Conservation (phyloP, 2,888 invertebrate genomes). For the Pammene aurita region DNA sequence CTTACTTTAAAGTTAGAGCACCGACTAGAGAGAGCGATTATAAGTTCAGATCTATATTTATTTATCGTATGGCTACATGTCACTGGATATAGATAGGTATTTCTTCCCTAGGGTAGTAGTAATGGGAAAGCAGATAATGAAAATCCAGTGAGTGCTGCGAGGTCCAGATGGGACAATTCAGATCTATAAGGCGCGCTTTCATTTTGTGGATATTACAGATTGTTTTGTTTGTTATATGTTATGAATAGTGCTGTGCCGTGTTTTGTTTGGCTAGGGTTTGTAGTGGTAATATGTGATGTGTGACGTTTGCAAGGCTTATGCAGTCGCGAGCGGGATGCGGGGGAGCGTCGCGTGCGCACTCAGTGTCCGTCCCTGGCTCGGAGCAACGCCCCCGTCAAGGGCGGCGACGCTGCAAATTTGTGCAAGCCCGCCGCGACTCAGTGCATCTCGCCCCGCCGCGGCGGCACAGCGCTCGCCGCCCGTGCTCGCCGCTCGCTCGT, state of each 20-base stretch:
- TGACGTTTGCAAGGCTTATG: conserved; percentile 47
- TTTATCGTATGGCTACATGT: too few species aligned
- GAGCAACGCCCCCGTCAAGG: conserved; percentile 84
- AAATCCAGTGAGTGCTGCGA: too few species aligned
- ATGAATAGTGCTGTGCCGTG: conserved; percentile 30
- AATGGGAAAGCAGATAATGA: too few species aligned
- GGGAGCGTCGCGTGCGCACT: conserved; percentile 80
- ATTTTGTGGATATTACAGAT: conserved; percentile 24
- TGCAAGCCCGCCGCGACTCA: conserved; percentile 80
- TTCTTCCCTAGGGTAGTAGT: too few species aligned
- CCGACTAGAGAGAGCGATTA: conserved; percentile 20
- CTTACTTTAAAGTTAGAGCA: conserved; percentile 47
- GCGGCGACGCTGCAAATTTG: conserved; percentile 83
- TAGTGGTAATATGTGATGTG: conserved; percentile 48
- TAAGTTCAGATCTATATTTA: conserved; percentile 1
- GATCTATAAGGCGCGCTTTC: conserved; percentile 1
- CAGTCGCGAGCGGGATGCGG: conserved; percentile 62
- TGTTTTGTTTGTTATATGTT: conserved; percentile 29
- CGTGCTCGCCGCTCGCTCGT: conserved; percentile 46
- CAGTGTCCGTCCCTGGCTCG: conserved; percentile 79
- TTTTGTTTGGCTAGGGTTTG: conserved; percentile 48
- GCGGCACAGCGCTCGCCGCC: conserved; percentile 78
- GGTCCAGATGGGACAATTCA: too few species aligned
- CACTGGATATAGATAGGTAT: too few species aligned
- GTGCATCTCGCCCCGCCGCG: conserved; percentile 83